These are phyloP conservation scores for Crocidura indochinensis DNA, from an alignment of 2,797 vertebrate genomes.

Conservation along the genomic window DNA sequence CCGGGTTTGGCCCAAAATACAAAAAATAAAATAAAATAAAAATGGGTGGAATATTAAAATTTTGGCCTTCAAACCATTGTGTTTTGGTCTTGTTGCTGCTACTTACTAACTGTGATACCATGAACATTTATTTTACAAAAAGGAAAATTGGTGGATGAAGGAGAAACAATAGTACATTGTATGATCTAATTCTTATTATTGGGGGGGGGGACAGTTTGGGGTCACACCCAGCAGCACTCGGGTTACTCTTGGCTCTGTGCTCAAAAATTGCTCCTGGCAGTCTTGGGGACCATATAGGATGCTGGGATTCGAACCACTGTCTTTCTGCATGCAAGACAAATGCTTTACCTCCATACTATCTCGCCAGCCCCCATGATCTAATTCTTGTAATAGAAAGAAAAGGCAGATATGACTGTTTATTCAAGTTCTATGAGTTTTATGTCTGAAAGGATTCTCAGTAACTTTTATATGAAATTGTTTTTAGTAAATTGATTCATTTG, in stretches of 20 bases:
- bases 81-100: neutral
- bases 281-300: too few relatives aligned
- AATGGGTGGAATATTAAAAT: neutral
- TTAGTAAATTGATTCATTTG: slow-evolving; percentile 22
- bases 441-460: neutral
- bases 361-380: neutral
- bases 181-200: neutral
- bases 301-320: too few relatives aligned
- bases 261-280: too few relatives aligned
- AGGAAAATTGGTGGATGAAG: slow-evolving; percentile 22
- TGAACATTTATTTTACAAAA: slow-evolving; percentile 19
- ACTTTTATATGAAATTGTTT: neutral
- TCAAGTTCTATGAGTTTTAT: slow-evolving; percentile 19
- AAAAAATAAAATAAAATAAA: too few relatives aligned
- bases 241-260: too few relatives aligned
- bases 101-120: neutral
- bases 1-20: too few relatives aligned
- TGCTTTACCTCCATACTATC: too few relatives aligned
- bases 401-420: neutral
- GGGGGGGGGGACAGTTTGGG: too few relatives aligned
- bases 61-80: neutral
- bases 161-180: slow-evolving; percentile 26
- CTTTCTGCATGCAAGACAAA: too few relatives aligned
- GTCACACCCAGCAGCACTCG: too few relatives aligned
- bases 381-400: slow-evolving; percentile 29